Base-by-base conservation (phyloP, 2,113 vertebrate species). In the Centropristis striata region DNA sequence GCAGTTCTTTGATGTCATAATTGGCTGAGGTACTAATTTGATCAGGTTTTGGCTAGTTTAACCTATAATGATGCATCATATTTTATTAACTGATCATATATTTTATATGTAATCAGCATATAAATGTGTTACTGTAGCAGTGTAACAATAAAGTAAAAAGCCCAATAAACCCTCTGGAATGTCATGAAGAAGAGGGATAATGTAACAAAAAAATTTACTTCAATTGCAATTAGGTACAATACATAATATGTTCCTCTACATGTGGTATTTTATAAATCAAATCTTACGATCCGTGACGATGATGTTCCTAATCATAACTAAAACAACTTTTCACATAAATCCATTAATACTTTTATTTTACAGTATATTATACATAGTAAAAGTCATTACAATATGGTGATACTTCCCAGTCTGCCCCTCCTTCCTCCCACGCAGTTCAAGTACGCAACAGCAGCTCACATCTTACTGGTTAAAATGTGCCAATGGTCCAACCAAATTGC, bases 341-440 rank as follows among this genome's bases (percentile, higher is more conserved):
- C 21, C 16, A 16, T 0, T 25, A 15, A 8, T 15, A 50, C 28
- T 1, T 8, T 50, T 32, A 32, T 21, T 37, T 54, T 41, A 2
- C 15, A 4, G 1, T 54, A 16, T n/a, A 25, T 53, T 18, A 42
- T n/a, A 50, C 7, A 20, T 13, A 71, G 16, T 47, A 59, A 23
- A 7, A 7, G 12, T 20, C 7, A 41, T n/a, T 28, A 36, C 21
- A 51, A 1, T 25, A 23, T n/a, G 27, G 14, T 25, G 15, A 32
- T 32, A 27, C 28, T 42, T 70, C 20, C 51, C 46, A 57, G 13
- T 46, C 50, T 46, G 21, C 36, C 44, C 16, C 13, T 61, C 39
- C 54, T 46, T 76, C 50, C 47, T 76, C 54, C 64, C 25, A 59
- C 32, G 5, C 27, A 70, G 14, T 55, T 50, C 20, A 36, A 71